Base-by-base conservation (phyloP, 2,888 invertebrate species). In the Dicroscelio sp. region DNA sequence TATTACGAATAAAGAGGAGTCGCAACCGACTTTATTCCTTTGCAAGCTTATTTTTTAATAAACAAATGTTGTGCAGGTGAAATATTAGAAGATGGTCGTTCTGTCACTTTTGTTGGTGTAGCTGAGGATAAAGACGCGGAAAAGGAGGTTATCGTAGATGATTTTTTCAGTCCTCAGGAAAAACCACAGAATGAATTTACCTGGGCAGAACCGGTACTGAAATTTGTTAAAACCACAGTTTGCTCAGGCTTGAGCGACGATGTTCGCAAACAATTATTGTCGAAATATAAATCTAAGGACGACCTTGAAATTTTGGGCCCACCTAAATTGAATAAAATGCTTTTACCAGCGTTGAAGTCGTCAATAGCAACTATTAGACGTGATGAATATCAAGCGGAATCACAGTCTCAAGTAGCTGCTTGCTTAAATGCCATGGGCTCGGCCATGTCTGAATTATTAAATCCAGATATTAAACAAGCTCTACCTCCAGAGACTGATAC, bases 361-460 rank as follows among this genome's bases (percentile, higher is more conserved):
- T 65, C 75, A 10, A 69, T 35, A 14, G 73, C 75, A 17, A 25
- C 31, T 0, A 8, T 88, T 2, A 84, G 80, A 43, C 30, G 85
- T 25, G 89, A 85, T 38, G 89, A 85, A 31, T 65, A 85, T 25
- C 80, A 85, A 23, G 5, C 27, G n/a, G 38, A 73, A 17, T 30
- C 73, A 1, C 85, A 89, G n/a, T 6, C 30, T 6, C 85, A 89
- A 65, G 71, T 89, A 1, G 79, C 67, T 1, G 80, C 85, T 12
- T 78, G 78, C 35, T n/a, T 89, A 12, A 80, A 71, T 38, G 79
- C 85, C 10, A 23, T 89, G 12, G 89, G 89, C 8, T 55, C 55
- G 0, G 79, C 48, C 10, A 75, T 89, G 55, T 60, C 80, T 0
- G 65, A 30, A 10, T 17, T 85, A 0, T 10, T 67, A 10, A 73